Conservation (phyloP, 2,113 vertebrate genomes). For the Vimba vimba region DNA sequence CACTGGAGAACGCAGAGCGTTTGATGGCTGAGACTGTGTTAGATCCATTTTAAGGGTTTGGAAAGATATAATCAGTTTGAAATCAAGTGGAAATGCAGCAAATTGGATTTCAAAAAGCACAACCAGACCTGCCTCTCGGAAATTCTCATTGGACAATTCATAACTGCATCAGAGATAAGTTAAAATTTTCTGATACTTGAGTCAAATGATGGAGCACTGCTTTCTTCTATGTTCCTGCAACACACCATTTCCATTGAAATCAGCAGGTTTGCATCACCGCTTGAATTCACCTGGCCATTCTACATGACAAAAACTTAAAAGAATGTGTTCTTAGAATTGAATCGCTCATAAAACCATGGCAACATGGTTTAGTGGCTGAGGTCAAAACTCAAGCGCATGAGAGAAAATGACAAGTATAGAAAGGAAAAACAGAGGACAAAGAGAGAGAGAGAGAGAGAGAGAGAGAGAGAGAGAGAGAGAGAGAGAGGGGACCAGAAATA, state of each 20-base stretch:
- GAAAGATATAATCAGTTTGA: background rate
- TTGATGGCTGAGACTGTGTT: background rate
- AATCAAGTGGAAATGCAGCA: background rate
- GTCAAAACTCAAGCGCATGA: background rate
- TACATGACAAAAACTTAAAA: background rate
- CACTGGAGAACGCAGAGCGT: background rate
- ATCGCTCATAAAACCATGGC: slow-evolving; percentile 34
- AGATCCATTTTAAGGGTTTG: background rate
- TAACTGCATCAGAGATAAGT: background rate
- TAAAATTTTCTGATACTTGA: background rate
- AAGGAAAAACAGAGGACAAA: background rate
- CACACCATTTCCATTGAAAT: background rate
- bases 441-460: background rate
- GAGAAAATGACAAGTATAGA: background rate
- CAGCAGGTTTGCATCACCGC: background rate
- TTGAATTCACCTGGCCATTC: background rate
- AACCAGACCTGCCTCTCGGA: background rate
- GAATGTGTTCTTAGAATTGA: background rate
- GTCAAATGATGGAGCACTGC: background rate
- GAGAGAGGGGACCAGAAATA: background rate
- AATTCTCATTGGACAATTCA: background rate
- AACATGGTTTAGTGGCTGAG: slow-evolving; percentile 15
- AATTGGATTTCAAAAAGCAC: background rate
- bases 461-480: background rate
- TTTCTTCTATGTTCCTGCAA: background rate